phyloP scores from a whole-genome alignment of 2,113 vertebrate species.

The Isurus oxyrinchus region DNA sequence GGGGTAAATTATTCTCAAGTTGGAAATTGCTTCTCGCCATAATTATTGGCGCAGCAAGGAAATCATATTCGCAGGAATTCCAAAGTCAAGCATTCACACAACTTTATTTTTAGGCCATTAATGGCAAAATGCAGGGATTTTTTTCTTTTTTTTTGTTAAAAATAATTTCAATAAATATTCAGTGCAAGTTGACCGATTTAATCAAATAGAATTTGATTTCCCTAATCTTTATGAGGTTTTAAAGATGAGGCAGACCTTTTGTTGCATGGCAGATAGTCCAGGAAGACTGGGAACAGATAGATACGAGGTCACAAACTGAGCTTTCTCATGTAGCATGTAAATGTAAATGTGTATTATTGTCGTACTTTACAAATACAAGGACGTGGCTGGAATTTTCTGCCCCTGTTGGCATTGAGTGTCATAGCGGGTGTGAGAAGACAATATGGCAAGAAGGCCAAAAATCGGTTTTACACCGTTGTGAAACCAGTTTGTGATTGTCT shows the following conservation, averaged over 20 bases:
- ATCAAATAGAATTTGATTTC: neutral
- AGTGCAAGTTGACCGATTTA: neutral
- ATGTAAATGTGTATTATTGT: neutral
- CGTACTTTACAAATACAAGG: neutral
- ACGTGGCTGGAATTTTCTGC: neutral
- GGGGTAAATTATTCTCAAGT: neutral
- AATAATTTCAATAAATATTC: constrained; percentile 16
- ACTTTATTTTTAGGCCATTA: neutral
- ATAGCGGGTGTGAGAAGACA: no score
- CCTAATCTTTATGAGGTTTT: neutral
- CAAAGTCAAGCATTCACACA: neutral
- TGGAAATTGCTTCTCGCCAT: neutral
- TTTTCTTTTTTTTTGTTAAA: neutral
- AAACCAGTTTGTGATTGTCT: no score
- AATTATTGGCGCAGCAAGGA: neutral
- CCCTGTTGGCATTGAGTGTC: no score
- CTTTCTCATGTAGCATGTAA: neutral
- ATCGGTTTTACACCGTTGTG: no score
- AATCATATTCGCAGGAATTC: neutral
- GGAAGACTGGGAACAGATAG: neutral
- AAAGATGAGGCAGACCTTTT: neutral
- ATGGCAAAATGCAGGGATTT: neutral
- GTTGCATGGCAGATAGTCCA: neutral
- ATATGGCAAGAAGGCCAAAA: no score
- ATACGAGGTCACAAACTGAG: neutral